Evolutionary conservation across 2,113 vertebrate genomes (phyloP), one percentile per base, ranked within the genome.

Genomic region (Cisticola juncidis): DNA sequence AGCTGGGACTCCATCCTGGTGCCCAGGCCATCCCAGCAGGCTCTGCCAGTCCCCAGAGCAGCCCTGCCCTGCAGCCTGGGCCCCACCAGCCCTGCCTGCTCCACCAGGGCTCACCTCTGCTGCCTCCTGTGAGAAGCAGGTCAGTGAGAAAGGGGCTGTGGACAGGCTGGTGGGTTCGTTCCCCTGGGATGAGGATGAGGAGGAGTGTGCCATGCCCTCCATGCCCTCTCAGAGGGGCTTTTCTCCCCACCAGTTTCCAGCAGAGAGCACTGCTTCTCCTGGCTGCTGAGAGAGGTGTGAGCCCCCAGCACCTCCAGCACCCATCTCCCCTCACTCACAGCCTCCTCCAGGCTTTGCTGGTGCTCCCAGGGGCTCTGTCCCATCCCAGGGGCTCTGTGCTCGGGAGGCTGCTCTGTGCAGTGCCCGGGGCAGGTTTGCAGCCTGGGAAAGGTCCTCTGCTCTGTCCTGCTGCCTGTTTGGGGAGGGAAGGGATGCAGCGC

Each of bases 401-500:
- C 12, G n/a, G 28, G 50, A 56, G 19, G 61, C 71, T 40, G 51
- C 62, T 57, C 1, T 1, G 17, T 2, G 7, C 38, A 4, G 28
- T n/a, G 84, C 61, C 29, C 6, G 0, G 2, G 56, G 70, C 18
- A 38, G 36, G 48, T 2, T 42, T 0, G 6, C 25, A 57, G 94
- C 90, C 94, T 96, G 94, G 95, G 94, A 96, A 93, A 25, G 10
- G 76, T 82, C 82, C 56, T 35, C 90, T 36, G 11, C 9, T 62
- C 65, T 45, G 76, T 66, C 88, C 92, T 57, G 71, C 81, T 4
- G 72, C 79, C 4, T 54, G 54, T 19, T 24, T 31, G 3, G 81
- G 85, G 85, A 95, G 95, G 92, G 94, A n/a, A 93, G 92, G 90
- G 95, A 96, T 94, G 94, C 91, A 81, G 94, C 1, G 70, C 96